Conservation (phyloP, 1,140 invertebrate species). For the Oryzaephilus surinamensis region DNA sequence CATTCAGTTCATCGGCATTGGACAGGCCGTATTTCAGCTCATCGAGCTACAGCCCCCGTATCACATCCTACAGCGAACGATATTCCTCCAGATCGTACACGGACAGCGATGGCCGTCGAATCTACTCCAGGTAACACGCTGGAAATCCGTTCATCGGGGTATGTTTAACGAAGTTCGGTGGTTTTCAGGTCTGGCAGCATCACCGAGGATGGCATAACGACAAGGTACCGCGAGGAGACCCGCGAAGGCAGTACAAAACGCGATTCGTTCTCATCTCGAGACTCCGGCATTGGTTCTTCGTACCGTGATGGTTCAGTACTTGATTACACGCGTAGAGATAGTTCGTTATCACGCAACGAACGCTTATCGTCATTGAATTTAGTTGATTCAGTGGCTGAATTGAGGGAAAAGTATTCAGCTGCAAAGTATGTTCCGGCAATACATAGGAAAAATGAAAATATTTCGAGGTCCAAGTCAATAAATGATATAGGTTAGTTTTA, state of each 20-base stretch:
- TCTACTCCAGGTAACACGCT: constrained; percentile 26
- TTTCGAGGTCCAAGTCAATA: constrained; percentile 42
- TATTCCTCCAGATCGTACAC: constrained; percentile 38
- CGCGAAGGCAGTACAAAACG: constrained; percentile 22
- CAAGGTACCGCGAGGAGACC: constrained; percentile 26
- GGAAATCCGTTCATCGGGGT: too few species aligned
- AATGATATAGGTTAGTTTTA: constrained; percentile 39
- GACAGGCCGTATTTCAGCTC: constrained; percentile 42
- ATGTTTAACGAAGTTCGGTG: constrained; percentile 1
- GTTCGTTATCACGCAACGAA: constrained; percentile 21
- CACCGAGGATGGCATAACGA: constrained; percentile 32
- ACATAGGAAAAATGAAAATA: constrained; percentile 36
- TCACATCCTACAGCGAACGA: constrained; percentile 38
- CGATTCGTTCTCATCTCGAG: constrained; percentile 21
- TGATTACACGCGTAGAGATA: constrained; percentile 25
- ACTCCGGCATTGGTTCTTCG: constrained; percentile 26
- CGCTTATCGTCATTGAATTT: constrained; percentile 27
- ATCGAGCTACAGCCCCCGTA: constrained; percentile 37
- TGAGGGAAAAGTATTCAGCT: constrained; percentile 52
- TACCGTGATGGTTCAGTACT: constrained; percentile 23
- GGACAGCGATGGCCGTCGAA: constrained; percentile 31
- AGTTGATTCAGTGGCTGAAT: constrained; percentile 42
- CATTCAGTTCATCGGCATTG: constrained; percentile 37
- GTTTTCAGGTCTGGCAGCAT: constrained; percentile 30
- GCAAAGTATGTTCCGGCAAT: constrained; percentile 49